Evolutionary conservation across 2,113 vertebrate genomes (phyloP).

Genomic region (Marmota monax): DNA sequence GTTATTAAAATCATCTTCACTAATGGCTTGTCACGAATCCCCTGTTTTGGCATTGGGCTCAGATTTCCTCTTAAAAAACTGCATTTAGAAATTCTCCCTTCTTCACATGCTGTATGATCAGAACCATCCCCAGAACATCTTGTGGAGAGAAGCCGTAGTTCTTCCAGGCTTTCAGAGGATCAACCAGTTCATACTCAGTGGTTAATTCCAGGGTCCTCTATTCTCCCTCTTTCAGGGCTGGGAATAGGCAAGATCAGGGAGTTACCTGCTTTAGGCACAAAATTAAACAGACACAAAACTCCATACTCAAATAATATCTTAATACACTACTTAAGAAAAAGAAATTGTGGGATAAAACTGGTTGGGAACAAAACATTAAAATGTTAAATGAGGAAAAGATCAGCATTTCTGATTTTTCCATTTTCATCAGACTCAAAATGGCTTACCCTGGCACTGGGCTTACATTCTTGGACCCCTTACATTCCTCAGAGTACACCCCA

Average conservation of each 20-base stretch:
- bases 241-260: neutral
- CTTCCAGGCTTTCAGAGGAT: neutral
- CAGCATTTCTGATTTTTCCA: neutral
- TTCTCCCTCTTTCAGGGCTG: neutral
- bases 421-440: neutral
- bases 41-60: neutral
- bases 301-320: neutral
- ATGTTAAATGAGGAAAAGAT: neutral
- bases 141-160: neutral
- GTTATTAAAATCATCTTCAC: neutral
- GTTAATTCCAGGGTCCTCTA: neutral
- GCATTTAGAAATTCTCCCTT: neutral
- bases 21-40: neutral
- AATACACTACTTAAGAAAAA: neutral
- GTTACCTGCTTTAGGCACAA: neutral
- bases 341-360: neutral
- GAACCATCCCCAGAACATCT: neutral
- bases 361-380: constrained; percentile 9
- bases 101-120: neutral
- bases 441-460: neutral
- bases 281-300: neutral
- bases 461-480: neutral
- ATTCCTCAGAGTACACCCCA: neutral
- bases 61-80: neutral
- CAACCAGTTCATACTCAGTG: neutral